Evolutionary conservation across 2,888 invertebrate genomes (phyloP).

Genomic region (Strigamia maritima): DNA sequence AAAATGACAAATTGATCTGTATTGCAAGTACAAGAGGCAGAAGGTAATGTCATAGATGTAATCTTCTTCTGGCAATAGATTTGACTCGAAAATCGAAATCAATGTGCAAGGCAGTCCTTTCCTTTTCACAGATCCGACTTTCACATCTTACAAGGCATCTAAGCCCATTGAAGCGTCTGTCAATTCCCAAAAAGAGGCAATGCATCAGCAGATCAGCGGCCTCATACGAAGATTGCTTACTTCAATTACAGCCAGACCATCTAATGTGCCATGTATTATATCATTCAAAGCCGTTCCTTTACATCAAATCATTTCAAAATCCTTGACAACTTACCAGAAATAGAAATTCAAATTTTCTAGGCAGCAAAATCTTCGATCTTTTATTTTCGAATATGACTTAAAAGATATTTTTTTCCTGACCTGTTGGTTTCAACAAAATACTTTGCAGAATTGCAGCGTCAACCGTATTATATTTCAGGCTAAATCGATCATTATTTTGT

Average conservation of each 20-base stretch:
- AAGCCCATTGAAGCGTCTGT: constrained; percentile 25
- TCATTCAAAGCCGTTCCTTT: neutral
- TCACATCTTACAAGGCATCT: constrained; percentile 28
- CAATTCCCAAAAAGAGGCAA: constrained; percentile 16
- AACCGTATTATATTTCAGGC: neutral
- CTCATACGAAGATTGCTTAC: constrained; percentile 9
- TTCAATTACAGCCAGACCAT: constrained; percentile 13
- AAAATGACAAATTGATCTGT: constrained; percentile 11
- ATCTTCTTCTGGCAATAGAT: constrained; percentile 31
- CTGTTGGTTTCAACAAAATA: neutral
- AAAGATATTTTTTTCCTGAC: no score
- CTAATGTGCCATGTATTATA: neutral
- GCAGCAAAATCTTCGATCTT: neutral
- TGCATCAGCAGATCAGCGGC: constrained; percentile 28
- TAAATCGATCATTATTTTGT: neutral
- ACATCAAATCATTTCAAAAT: neutral
- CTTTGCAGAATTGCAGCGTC: neutral
- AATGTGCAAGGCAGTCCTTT: constrained; percentile 11
- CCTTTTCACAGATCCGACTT: neutral
- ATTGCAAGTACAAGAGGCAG: neutral
- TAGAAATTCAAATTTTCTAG: neutral
- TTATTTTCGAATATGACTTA: no score
- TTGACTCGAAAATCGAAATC: neutral
- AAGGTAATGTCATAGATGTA: neutral
- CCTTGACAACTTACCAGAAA: neutral